phyloP scores from a whole-genome alignment of 1,140 invertebrate species.

The Bombus confusus region DNA sequence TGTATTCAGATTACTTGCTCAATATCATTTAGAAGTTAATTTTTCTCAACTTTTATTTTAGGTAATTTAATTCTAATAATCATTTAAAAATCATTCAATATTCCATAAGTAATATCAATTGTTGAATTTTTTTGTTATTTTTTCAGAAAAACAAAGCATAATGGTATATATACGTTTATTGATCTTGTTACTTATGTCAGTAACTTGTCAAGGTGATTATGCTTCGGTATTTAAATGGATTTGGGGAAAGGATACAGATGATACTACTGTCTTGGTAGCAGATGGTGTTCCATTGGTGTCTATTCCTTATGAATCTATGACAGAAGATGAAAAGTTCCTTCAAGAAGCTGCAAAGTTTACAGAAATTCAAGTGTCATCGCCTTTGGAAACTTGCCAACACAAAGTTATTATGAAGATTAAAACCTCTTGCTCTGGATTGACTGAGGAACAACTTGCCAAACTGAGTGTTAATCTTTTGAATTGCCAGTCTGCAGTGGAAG shows the following conservation, averaged over 20 bases:
- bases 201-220: not conserved
- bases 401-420: conserved; percentile 85
- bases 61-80: not conserved
- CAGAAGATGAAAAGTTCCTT: conserved; percentile 86
- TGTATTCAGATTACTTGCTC: not conserved
- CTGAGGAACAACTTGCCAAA: conserved; percentile 87
- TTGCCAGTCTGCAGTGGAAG: conserved; percentile 86
- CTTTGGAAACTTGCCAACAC: conserved; percentile 86
- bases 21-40: too few species aligned
- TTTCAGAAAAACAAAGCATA: not conserved
- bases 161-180: not conserved
- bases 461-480: conserved; percentile 87
- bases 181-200: not conserved
- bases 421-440: conserved; percentile 84
- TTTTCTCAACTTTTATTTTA: not conserved
- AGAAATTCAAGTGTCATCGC: conserved; percentile 83
- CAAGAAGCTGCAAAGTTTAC: conserved; percentile 84
- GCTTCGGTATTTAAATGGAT: conserved; percentile 77
- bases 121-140: not conserved
- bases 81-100: not conserved
- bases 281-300: conserved; percentile 76
- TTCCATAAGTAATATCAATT: not conserved
- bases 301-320: conserved; percentile 85
- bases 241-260: conserved; percentile 67
- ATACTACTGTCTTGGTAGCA: conserved; percentile 60